These are phyloP conservation scores for Micrastur ruficollis DNA, from an alignment of 2,797 vertebrate species.

Conservation along the genomic window DNA sequence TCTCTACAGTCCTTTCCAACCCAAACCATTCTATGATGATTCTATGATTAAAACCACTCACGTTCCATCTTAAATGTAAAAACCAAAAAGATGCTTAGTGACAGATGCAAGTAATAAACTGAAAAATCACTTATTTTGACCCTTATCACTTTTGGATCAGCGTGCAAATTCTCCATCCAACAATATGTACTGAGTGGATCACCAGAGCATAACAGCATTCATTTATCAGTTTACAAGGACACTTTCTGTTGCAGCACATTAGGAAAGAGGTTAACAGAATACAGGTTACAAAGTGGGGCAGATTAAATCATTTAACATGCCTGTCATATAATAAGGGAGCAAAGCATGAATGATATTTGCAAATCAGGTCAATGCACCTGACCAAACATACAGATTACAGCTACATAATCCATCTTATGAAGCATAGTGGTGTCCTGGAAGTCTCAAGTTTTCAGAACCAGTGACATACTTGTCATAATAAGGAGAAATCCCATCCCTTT, in stretches of 20 bases:
- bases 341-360: not conserved
- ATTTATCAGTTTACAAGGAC: not conserved
- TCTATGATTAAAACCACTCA: not conserved
- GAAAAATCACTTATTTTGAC: conserved; percentile 7
- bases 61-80: not conserved
- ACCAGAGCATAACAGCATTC: not conserved
- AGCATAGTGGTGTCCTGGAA: not conserved
- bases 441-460: not conserved
- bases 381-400: not conserved
- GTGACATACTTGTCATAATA: not conserved
- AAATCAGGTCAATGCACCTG: not conserved
- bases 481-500: not conserved
- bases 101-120: conserved; percentile 20
- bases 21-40: too few species aligned
- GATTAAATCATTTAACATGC: not conserved
- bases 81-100: not conserved
- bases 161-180: not conserved
- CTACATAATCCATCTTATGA: not conserved
- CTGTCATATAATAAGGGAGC: not conserved
- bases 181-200: not conserved
- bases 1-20: too few species aligned
- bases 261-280: not conserved
- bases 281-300: not conserved
- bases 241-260: not conserved
- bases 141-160: not conserved